Evolutionary conservation across 2,113 vertebrate genomes (phyloP).

Genomic region (Cepphus grylle): DNA sequence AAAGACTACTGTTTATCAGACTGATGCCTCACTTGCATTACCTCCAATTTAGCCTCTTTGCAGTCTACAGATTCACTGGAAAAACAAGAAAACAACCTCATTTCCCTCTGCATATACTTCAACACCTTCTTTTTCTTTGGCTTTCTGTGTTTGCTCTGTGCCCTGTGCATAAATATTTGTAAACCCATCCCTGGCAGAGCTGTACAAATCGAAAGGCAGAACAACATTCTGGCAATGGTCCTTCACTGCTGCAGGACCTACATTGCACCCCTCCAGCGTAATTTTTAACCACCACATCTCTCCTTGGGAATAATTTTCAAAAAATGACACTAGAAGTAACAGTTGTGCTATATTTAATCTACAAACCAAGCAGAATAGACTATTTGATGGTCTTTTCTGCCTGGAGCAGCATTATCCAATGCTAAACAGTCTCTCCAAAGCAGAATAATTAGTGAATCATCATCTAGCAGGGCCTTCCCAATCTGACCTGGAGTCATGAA

Average conservation of each 20-base stretch:
- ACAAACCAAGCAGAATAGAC: background rate
- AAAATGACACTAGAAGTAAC: background rate
- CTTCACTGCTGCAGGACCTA: background rate
- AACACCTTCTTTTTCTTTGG: background rate
- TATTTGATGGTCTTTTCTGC: background rate
- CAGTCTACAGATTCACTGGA: background rate
- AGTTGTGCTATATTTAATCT: background rate
- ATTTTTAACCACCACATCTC: background rate
- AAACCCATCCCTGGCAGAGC: background rate
- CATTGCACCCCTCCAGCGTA: rapidly evolving
- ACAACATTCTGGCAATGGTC: background rate
- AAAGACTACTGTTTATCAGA: background rate
- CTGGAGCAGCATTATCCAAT: background rate
- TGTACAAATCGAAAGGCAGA: background rate
- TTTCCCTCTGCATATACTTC: background rate
- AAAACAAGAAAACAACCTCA: background rate
- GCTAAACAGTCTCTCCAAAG: background rate
- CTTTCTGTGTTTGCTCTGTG: background rate
- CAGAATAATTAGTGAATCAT: background rate
- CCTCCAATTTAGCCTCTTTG: background rate
- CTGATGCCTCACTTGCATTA: background rate
- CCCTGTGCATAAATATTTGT: background rate
- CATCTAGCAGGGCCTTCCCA: background rate
- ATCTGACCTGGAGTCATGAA: background rate
- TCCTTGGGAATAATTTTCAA: background rate